Evolutionary conservation across 1,140 invertebrate species (phyloP).

Genomic region (Bombyx mori): DNA sequence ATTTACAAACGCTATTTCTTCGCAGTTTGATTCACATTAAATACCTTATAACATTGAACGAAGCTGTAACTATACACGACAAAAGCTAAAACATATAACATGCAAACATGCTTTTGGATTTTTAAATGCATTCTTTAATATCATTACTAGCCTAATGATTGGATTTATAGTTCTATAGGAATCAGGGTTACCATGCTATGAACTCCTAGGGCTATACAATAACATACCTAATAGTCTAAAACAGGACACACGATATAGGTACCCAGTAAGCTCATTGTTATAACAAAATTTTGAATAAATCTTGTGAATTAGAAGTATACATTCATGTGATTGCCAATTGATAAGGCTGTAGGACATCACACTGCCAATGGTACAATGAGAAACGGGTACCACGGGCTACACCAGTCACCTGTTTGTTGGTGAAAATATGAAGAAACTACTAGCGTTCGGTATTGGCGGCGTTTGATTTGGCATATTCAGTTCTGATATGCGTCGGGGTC

Average conservation of each 20-base stretch:
- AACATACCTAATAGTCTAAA: constrained; percentile 42
- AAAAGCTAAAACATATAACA: too few species aligned
- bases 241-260: constrained; percentile 35
- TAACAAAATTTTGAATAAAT: constrained; percentile 18
- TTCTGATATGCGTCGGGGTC: constrained; percentile 93
- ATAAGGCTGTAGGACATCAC: constrained; percentile 24
- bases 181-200: constrained; percentile 10
- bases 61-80: too few species aligned
- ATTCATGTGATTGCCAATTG: constrained; percentile 23
- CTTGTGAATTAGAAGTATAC: constrained; percentile 1
- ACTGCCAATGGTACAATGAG: constrained; percentile 61
- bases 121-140: too few species aligned
- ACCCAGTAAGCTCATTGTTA: constrained; percentile 62
- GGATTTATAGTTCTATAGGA: too few species aligned
- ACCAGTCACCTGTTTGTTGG: constrained; percentile 89
- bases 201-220: constrained; percentile 14
- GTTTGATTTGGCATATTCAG: constrained; percentile 88
- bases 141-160: too few species aligned
- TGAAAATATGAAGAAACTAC: constrained; percentile 97
- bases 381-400: constrained; percentile 46
- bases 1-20: too few species aligned
- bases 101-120: too few species aligned
- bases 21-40: too few species aligned
- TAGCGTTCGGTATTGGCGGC: constrained; percentile 94
- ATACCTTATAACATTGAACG: too few species aligned